phyloP scores from a whole-genome alignment of 2,113 vertebrate species.

The Sceloporus tristichus region DNA sequence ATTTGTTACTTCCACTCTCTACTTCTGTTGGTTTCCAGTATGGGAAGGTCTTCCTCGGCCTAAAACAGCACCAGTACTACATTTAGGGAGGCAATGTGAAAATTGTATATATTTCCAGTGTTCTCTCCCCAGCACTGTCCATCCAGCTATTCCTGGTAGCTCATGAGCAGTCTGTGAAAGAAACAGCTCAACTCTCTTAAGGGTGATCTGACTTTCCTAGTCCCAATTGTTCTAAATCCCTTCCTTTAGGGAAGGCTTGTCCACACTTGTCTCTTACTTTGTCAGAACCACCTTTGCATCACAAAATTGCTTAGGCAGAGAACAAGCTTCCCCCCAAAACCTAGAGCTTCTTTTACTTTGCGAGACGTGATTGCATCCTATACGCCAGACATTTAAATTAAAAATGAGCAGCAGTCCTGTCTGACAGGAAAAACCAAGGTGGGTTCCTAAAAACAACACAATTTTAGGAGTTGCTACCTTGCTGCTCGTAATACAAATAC shows the following conservation, averaged over 20 bases:
- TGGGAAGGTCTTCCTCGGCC: too few relatives aligned
- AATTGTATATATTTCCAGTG: neutral
- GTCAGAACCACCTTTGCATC: neutral
- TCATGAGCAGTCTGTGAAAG: neutral
- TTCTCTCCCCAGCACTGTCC: neutral
- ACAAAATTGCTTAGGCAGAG: neutral
- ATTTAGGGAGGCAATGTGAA: neutral
- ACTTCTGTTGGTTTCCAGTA: too few relatives aligned
- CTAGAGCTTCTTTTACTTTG: neutral
- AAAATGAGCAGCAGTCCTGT: neutral
- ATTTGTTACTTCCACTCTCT: neutral
- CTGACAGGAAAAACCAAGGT: neutral
- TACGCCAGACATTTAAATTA: neutral
- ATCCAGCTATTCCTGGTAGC: neutral
- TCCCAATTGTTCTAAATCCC: neutral
- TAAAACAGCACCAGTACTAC: too few relatives aligned
- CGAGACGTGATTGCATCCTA: neutral
- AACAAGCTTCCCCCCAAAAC: neutral
- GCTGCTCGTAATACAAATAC: neutral
- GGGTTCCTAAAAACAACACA: neutral
- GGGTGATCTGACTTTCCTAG: neutral
- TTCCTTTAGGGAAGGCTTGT: neutral
- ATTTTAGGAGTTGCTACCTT: neutral
- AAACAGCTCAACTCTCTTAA: too few relatives aligned
- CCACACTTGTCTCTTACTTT: neutral